Base-by-base conservation (phyloP, 2,888 invertebrate genomes). In the Therioaphis trifolii region DNA sequence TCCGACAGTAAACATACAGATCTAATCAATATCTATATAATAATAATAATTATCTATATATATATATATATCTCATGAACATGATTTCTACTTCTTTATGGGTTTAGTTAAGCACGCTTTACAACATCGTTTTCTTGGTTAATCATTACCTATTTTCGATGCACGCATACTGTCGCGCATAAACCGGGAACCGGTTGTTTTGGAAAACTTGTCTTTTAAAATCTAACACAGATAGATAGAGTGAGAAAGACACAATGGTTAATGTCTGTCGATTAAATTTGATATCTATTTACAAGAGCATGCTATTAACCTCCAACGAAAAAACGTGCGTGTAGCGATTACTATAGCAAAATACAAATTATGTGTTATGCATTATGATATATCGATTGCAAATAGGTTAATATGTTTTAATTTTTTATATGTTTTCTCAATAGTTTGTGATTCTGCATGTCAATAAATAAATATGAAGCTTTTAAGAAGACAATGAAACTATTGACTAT, bases 171-270 rank as follows among this genome's bases (percentile, higher is more conserved):
- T 78, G 40, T 78, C 52, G 18, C 46, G 46, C 46, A 80, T 46
- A 61, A 80, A 61, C 46, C 1, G 21, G 46, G 61, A 80, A 80
- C 80, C 80, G 80, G 80, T 80, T 80, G 61, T 80, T 80, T 80
- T 80, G 55, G 80, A 80, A 80, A 80, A 80, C 80, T 58, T 43
- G 80, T 80, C 80, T 61, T 80, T 80, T 58, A 29, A 80, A 72
- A 80, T 35, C 21, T 40, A 55, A 68, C 55, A 43, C 68, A 12
- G 40, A 46, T 49, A 24, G 0, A 11, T 5, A 24, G 40, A 78
- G 14, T 68, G 24, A 68, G 77, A 77, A 14, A 55, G 55, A 74
- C 9, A 40, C 27, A 24, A 77, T 35, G 3, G 68, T 69, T 55
- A 69, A 78, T 68, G 68, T 55, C 27, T n/a, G 27, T 55, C 43